phyloP scores from a whole-genome alignment of 2,113 vertebrate species.

The Tragelaphus imberbis region DNA sequence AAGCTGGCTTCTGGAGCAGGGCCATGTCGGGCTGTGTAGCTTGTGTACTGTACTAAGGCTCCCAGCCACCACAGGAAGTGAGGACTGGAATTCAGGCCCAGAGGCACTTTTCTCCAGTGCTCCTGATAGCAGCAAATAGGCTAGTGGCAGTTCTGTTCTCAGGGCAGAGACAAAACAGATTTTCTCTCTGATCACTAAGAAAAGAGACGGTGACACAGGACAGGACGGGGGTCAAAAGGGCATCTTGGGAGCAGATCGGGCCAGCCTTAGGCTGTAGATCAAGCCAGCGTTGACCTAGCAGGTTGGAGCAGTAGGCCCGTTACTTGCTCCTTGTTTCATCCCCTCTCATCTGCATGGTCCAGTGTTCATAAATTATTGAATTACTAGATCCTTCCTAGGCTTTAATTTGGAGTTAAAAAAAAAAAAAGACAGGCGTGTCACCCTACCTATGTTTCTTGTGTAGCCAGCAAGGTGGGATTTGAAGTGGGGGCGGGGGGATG shows the following conservation, averaged over 20 bases:
- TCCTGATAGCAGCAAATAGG: not conserved
- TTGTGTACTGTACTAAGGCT: not conserved
- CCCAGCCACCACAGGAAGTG: not conserved
- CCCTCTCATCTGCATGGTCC: not conserved
- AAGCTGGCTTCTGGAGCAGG: not conserved
- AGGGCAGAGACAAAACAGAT: not conserved
- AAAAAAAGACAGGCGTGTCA: not conserved
- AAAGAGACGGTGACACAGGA: slow-evolving; percentile 34
- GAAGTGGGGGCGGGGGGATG: not conserved
- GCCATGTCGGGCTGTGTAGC: not conserved
- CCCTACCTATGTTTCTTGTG: not conserved
- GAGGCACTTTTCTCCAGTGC: not conserved
- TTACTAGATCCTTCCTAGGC: not conserved
- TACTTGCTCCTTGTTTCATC: not conserved
- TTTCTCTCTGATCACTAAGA: slow-evolving; percentile 46
- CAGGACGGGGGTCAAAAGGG: slow-evolving; percentile 9
- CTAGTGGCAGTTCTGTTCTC: not conserved
- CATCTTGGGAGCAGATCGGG: not conserved
- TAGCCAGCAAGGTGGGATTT: not conserved
- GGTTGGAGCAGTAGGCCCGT: not conserved
- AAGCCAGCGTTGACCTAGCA: not conserved
- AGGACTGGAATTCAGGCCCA: not conserved
- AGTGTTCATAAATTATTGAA: slow-evolving; percentile 18
- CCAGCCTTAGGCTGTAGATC: not conserved
- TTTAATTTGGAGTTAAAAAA: not conserved